A percentile compares a stretch with the other conserved stretches of the same genome.
Evolutionary conservation across 2,888 invertebrate species (phyloP).

Genomic region (Tholera decimalis): DNA sequence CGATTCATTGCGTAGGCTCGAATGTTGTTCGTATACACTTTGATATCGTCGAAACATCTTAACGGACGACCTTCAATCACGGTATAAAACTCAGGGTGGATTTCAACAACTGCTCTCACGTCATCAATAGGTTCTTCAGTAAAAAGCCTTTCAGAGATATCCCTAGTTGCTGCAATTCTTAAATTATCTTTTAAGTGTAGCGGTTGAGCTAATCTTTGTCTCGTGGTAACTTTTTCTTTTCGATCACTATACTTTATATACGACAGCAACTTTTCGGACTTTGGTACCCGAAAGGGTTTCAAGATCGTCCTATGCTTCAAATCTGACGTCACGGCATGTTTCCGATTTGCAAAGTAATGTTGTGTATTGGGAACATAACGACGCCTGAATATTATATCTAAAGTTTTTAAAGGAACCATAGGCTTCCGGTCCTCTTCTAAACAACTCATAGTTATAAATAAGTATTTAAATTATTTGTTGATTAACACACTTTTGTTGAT

Average conservation of each 20-base stretch:
- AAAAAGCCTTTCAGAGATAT: slow-evolving; percentile 91
- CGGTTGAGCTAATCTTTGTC: slow-evolving; percentile 77
- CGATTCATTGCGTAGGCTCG: slow-evolving; percentile 88
- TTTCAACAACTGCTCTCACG: slow-evolving; percentile 92
- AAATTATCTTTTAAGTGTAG: slow-evolving; percentile 84
- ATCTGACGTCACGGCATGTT: slow-evolving; percentile 75
- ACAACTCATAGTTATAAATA: slow-evolving; percentile 64
- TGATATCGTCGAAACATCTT: slow-evolving; percentile 90
- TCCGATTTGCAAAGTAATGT: slow-evolving; percentile 86
- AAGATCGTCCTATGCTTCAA: slow-evolving; percentile 68
- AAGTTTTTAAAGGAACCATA: slow-evolving; percentile 85
- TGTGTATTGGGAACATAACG: slow-evolving; percentile 87
- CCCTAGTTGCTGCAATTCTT: slow-evolving; percentile 85
- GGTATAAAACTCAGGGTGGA: slow-evolving; percentile 93
- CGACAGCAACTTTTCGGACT: slow-evolving; percentile 84
- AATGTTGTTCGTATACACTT: slow-evolving; percentile 91
- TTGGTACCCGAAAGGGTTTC: slow-evolving; percentile 82
- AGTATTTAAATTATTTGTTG: slow-evolving; percentile 16
- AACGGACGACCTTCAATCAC: slow-evolving; percentile 92
- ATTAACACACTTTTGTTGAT: background rate
- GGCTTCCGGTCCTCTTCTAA: slow-evolving; percentile 82
- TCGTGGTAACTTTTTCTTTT: slow-evolving; percentile 78
- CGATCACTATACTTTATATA: slow-evolving; percentile 88
- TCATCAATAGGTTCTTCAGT: slow-evolving; percentile 90
- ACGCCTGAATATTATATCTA: slow-evolving; percentile 87